phyloP scores from a whole-genome alignment of 2,888 invertebrate genomes.

The Diarsia dahlii region DNA sequence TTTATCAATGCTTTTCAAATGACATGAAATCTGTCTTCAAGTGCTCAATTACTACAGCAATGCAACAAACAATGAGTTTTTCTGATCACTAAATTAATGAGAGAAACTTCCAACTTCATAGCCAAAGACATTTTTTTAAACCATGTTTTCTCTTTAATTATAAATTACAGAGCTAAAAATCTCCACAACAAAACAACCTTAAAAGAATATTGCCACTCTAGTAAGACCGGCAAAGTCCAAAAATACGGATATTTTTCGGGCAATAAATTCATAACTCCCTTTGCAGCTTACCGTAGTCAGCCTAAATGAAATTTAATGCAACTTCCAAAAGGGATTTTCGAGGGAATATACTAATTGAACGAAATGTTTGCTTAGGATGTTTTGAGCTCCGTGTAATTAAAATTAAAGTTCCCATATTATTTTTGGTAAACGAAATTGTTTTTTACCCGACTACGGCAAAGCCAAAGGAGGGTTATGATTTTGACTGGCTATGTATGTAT shows the following conservation, averaged over 20 bases:
- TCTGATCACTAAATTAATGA: too few species aligned
- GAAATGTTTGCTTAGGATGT: conserved; percentile 67
- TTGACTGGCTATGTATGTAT: too few species aligned
- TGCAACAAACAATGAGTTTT: too few species aligned
- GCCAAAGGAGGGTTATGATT: too few species aligned
- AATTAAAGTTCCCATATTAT: conserved; percentile 43
- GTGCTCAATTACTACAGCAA: too few species aligned
- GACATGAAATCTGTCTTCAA: neutral
- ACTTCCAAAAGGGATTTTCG: conserved; percentile 50
- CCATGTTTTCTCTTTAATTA: neutral
- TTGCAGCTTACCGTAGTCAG: conserved; percentile 50
- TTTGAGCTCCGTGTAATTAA: conserved; percentile 49
- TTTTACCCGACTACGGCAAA: too few species aligned
- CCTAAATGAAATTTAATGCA: conserved; percentile 60
- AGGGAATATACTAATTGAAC: conserved; percentile 63
- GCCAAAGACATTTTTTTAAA: neutral
- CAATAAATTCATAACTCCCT: conserved; percentile 47
- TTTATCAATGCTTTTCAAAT: neutral
- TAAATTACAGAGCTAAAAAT: conserved; percentile 8
- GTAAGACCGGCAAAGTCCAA: conserved; percentile 12
- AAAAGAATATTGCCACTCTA: conserved; percentile 27
- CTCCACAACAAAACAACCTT: conserved; percentile 5
- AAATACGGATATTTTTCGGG: conserved; percentile 2
- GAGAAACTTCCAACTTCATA: neutral
- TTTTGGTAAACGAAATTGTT: conserved; percentile 27